These are phyloP conservation scores for Thripadectes ignobilis DNA, from an alignment of 2,797 vertebrate genomes.

Conservation along the genomic window DNA sequence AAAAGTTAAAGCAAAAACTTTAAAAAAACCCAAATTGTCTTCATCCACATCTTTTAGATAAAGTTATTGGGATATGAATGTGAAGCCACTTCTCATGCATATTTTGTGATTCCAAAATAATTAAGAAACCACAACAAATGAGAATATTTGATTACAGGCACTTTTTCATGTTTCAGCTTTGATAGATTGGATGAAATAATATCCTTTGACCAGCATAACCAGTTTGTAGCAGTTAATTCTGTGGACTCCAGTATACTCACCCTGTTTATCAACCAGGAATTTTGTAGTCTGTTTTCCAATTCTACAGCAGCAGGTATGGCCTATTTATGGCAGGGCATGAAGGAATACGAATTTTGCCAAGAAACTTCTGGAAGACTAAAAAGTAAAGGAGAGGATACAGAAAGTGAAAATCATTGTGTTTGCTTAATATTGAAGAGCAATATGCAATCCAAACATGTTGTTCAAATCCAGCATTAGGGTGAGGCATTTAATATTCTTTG, in stretches of 20 bases:
- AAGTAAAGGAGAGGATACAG: neutral
- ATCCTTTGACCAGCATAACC: neutral
- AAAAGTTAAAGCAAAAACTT: neutral
- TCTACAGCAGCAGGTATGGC: neutral
- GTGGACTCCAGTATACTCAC: neutral
- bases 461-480: neutral
- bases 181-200: neutral
- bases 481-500: neutral
- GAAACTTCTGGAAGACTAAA: slow-evolving; percentile 1
- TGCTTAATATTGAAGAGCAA: slow-evolving; percentile 10
- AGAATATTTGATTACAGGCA: neutral
- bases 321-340: neutral
- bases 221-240: neutral
- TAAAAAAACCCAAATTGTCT: neutral
- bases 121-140: neutral
- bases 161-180: neutral
- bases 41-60: neutral
- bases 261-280: fast-evolving
- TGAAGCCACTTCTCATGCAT: neutral
- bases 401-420: neutral
- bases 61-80: neutral
- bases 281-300: neutral
- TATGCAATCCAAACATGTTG: neutral
- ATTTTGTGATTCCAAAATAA: neutral
- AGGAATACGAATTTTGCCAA: neutral